Base-by-base conservation (phyloP, 1,140 invertebrate genomes). In the Euura saliciscinereae region DNA sequence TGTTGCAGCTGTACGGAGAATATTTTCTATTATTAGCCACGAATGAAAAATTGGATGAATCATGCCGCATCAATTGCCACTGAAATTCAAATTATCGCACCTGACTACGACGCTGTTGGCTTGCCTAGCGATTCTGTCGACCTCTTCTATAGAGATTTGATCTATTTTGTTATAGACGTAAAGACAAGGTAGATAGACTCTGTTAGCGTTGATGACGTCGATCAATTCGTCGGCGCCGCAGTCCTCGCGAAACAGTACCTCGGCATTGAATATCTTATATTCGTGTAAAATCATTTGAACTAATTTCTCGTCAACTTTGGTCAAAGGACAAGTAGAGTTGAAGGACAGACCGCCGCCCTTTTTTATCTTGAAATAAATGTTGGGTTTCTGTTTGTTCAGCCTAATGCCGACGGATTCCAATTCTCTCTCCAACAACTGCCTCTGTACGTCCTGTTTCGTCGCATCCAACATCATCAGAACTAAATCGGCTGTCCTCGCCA, bases 91-190 rank as follows among this genome's bases (percentile, higher is more conserved):
- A 28, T 28, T 28, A 28, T 28, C 28, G 28, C 11, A 97, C 96
- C 95, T 98, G 76, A 99, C 96, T 74, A 99, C 98, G 73, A 99
- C 93, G 78, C 95, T 96, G 86, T 98, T 91, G 0, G 95, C 92
- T 85, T 95, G 90, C 74, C 96, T 90, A 5, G 98, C 98, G 83
- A 99, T 93, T 81, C 96, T 90, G 88, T 99, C 96, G 5, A 99
- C 96, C 89, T 99, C 98, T 88, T 99, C 98, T 77, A 99, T 97
- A 43, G 97, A 99, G 79, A 99, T 97, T 89, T 99, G 98, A 94
- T 99, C 98, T 79, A 99, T 99, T 91, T 99, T 99, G 88, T 99
- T 99, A 88, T 99, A 99, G 67, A 99, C 97, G 89, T 99, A 99
- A 66, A 99, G 85, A 88, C 98, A 99, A 66, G 98, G 96, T 79